Evolutionary conservation across 2,888 invertebrate genomes (phyloP).

Genomic region (Drosophila quinaria): DNA sequence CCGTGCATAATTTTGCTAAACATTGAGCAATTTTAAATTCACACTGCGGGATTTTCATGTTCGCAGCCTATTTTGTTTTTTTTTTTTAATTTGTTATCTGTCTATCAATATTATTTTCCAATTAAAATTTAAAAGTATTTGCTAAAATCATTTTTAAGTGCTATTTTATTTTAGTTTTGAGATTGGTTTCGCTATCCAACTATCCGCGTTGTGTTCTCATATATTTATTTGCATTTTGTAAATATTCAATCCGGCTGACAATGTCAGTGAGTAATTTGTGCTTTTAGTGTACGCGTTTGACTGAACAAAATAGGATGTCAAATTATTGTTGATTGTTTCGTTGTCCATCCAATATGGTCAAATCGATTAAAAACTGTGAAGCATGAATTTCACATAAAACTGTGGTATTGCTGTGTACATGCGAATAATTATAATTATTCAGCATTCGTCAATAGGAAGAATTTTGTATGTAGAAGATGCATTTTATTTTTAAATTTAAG

Average conservation of each 20-base stretch:
- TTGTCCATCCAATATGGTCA: constrained; percentile 7
- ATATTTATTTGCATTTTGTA: constrained; percentile 14
- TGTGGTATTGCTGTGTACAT: not conserved
- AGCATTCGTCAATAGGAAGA: not conserved
- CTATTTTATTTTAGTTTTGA: constrained; percentile 29
- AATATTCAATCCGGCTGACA: constrained; percentile 29
- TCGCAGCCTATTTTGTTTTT: constrained; percentile 51
- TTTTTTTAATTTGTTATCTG: constrained; percentile 68
- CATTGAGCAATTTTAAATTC: not conserved
- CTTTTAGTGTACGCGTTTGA: constrained; percentile 17
- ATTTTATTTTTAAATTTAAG: not conserved
- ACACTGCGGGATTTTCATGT: constrained; percentile 24
- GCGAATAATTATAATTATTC: constrained; percentile 4
- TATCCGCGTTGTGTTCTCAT: not conserved
- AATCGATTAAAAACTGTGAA: constrained; percentile 27
- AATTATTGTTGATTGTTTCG: constrained; percentile 40
- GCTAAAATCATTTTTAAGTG: constrained; percentile 31
- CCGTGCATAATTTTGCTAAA: constrained; percentile 22
- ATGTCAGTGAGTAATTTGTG: constrained; percentile 29
- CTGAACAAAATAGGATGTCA: constrained; percentile 26
- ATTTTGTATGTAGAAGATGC: not conserved
- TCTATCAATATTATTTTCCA: constrained; percentile 76
- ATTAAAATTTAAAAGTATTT: constrained; percentile 72
- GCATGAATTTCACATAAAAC: not conserved
- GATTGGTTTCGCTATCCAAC: constrained; percentile 6